A percentile compares a stretch with the other conserved stretches of the same genome.
Evolutionary conservation across 2,797 vertebrate genomes (phyloP).

Genomic region (Australoheros facetus): DNA sequence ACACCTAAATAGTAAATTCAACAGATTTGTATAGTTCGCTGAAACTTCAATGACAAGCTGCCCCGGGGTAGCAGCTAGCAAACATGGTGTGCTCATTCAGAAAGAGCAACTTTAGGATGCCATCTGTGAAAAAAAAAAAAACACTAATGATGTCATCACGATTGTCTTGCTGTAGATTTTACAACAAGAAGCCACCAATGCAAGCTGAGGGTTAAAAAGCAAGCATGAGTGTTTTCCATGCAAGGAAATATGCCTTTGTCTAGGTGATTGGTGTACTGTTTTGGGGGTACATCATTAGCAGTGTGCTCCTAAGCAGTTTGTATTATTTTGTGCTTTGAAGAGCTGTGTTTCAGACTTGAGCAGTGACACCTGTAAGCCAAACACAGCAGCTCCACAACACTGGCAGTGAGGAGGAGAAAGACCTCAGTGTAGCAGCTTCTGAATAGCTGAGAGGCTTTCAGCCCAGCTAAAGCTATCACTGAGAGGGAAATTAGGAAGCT

Average conservation of each 20-base stretch:
- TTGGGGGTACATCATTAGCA: too few relatives aligned
- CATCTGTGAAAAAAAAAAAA: not conserved
- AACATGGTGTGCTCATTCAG: rapidly evolving
- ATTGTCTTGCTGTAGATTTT: not conserved
- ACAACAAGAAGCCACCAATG: not conserved
- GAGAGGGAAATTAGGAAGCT: not conserved
- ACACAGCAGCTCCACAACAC: not conserved
- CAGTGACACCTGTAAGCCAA: not conserved
- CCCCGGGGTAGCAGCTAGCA: not conserved
- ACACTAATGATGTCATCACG: not conserved
- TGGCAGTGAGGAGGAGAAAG: not conserved
- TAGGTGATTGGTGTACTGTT: too few relatives aligned
- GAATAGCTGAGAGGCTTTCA: not conserved
- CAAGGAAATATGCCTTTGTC: too few relatives aligned
- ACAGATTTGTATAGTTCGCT: not conserved
- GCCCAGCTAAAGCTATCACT: not conserved
- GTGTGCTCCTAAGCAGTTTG: too few relatives aligned
- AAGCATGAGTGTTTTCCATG: not conserved
- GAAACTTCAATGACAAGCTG: conserved; percentile 1
- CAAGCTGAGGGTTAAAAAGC: not conserved
- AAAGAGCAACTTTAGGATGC: not conserved
- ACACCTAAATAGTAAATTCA: not conserved
- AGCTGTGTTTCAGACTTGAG: not conserved
- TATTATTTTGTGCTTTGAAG: not conserved
- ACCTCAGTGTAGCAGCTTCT: not conserved